Evolutionary conservation across 2,797 vertebrate species (phyloP).

Genomic region (Gambelia wislizenii): DNA sequence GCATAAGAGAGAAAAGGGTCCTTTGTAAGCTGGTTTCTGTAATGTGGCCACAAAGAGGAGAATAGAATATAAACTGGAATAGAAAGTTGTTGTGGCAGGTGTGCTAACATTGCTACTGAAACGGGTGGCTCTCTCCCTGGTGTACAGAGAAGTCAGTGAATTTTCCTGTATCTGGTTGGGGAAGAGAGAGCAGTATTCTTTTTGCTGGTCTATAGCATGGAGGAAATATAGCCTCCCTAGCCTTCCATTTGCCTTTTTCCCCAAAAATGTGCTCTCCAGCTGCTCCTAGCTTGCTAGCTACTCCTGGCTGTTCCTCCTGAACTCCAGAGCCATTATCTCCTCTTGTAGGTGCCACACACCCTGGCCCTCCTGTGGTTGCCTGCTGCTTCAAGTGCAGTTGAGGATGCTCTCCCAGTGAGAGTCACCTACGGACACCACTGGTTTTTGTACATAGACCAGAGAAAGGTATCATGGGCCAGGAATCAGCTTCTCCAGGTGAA

Average conservation of each 20-base stretch:
- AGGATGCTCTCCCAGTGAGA: no score
- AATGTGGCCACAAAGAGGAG: conserved; percentile 51
- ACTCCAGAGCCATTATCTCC: no score
- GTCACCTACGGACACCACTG: no score
- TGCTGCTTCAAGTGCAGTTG: no score
- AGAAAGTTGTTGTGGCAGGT: conserved; percentile 75
- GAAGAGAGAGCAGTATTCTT: neutral
- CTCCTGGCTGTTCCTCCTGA: no score
- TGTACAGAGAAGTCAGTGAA: conserved; percentile 13
- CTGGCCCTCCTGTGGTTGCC: no score
- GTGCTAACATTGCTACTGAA: conserved; percentile 62
- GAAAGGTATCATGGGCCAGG: no score
- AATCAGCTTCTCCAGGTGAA: no score
- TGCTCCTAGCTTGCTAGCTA: no score
- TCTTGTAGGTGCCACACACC: no score
- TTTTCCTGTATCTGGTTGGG: conserved; percentile 41
- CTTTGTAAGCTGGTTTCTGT: conserved; percentile 60
- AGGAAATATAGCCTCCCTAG: neutral
- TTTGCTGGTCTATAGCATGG: neutral
- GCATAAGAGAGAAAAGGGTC: conserved; percentile 32
- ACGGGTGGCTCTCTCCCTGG: conserved; percentile 8
- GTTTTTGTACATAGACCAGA: no score
- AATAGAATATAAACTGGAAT: conserved; percentile 54
- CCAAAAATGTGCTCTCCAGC: neutral
- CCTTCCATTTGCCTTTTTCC: neutral